A percentile compares a stretch with the other conserved stretches of the same genome.
These are phyloP conservation scores for Thyatira batis DNA, from an alignment of 2,888 invertebrate genomes.

Conservation along the genomic window DNA sequence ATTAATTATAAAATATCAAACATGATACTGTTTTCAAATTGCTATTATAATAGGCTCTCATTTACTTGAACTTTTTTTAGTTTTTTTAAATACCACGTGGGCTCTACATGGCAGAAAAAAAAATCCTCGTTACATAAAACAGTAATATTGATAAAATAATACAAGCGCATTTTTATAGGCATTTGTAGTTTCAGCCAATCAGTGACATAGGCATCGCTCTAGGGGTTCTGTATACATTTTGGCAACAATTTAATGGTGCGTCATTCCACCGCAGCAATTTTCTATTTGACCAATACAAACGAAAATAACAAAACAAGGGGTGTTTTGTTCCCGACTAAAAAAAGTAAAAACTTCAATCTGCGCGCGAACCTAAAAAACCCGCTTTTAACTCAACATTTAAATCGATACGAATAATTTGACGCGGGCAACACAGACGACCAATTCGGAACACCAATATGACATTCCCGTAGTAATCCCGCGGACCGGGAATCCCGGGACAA, in stretches of 20 bases:
- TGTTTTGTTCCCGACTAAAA: background rate
- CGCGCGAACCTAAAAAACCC: background rate
- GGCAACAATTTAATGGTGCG: background rate
- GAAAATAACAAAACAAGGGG: background rate
- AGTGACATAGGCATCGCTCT: too few species aligned
- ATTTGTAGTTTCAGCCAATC: too few species aligned
- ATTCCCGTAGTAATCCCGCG: constrained; percentile 4
- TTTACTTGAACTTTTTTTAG: too few species aligned
- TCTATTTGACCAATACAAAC: background rate
- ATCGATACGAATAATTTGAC: background rate
- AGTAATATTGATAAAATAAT: too few species aligned
- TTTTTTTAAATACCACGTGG: too few species aligned
- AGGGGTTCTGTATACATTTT: background rate
- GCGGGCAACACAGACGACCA: background rate
- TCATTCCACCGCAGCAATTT: background rate
- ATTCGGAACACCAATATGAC: constrained; percentile 5
- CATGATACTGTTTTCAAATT: too few species aligned
- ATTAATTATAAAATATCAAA: too few species aligned
- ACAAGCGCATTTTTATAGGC: too few species aligned
- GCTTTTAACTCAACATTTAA: background rate
- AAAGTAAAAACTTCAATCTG: background rate
- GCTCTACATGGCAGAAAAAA: too few species aligned
- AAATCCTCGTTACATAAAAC: too few species aligned
- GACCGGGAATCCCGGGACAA: constrained; percentile 19
- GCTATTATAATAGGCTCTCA: too few species aligned